Conservation (phyloP, 1,140 invertebrate species). For the Euborellia annulipes region DNA sequence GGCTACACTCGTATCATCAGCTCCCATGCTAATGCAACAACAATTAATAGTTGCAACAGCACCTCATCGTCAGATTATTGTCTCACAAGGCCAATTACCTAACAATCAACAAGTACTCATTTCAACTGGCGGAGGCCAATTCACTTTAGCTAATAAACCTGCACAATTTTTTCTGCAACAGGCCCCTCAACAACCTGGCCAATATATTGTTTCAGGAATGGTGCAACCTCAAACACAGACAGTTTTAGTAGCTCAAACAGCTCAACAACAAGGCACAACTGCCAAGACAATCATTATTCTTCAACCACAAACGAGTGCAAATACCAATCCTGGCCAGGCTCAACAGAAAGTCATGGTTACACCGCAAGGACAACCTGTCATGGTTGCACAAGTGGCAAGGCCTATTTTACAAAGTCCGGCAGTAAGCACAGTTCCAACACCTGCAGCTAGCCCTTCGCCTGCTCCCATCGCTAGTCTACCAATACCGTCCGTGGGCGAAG, state of each 20-base stretch:
- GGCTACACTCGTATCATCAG: no score
- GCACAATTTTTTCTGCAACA: conserved; percentile 29
- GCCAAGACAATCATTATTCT: conserved; percentile 56
- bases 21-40: conserved; percentile 7
- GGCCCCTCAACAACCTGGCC: conserved; percentile 26
- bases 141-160: conserved; percentile 2
- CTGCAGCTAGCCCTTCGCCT: conserved; percentile 29
- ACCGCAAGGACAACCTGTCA: conserved; percentile 44
- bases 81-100: conserved; percentile 21
- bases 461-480: conserved; percentile 14
- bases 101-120: conserved; percentile 15
- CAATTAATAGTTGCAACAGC: conserved; percentile 7
- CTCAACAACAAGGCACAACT: conserved; percentile 41
- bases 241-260: conserved; percentile 40
- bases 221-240: conserved; percentile 42
- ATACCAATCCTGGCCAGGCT: conserved; percentile 23
- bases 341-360: conserved; percentile 38
- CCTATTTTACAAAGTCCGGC: conserved; percentile 34
- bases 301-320: conserved; percentile 36
- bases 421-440: conserved; percentile 21
- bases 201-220: conserved; percentile 38
- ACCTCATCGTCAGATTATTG: conserved; percentile 24
- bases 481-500: conserved; percentile 11
- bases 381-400: conserved; percentile 36
- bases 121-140: conserved; percentile 7